Evolutionary conservation across 1,140 invertebrate genomes (phyloP), one percentile per base, ranked within the genome.

Genomic region (Caenorhabditis inopinata): DNA sequence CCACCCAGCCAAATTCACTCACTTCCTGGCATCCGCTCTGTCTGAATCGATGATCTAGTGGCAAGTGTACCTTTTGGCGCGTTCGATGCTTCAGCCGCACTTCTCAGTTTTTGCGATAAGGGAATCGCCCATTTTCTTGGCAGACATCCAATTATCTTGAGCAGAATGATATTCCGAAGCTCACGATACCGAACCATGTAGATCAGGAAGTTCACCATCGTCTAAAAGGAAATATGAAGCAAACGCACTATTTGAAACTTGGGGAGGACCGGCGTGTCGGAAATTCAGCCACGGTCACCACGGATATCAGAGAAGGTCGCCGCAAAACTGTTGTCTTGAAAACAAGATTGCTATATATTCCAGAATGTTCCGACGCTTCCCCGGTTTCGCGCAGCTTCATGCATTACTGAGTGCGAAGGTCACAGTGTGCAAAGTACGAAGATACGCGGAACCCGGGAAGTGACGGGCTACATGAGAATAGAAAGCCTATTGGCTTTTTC

Each of bases 191-290:
- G 49, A 35, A 51, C 42, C 76, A 78, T 78, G 53, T 78, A 78
- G 76, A 78, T 62, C 32, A 78, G 38, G 76, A 78, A 78, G 45
- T 78, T 78, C 7, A 78, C 51, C 45, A 53, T 78, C 1, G 76
- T 78, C 76, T 78, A 53, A n/a, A 62, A 62, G n/a, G 1, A 21
- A 29, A 18, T 74, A 42, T n/a, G 12, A n/a, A n/a, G n/a, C 7
- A 27, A 68, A 7, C 18, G 5, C 18, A 5, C 23, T 18, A 7
- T n/a, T n/a, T 7, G 16, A 18, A 25, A 18, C 23, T 27, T 16
- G 7, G 58, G 23, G 23, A 29, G 16, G 5, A 12, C n/a, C n/a
- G n/a, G n/a, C n/a, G n/a, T n/a, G n/a, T n/a, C n/a, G n/a, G n/a
- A n/a, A n/a, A n/a, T n/a, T n/a, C n/a, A n/a, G n/a, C n/a, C n/a